Evolutionary conservation across 2,797 vertebrate species (phyloP).

Genomic region (Falco columbarius): DNA sequence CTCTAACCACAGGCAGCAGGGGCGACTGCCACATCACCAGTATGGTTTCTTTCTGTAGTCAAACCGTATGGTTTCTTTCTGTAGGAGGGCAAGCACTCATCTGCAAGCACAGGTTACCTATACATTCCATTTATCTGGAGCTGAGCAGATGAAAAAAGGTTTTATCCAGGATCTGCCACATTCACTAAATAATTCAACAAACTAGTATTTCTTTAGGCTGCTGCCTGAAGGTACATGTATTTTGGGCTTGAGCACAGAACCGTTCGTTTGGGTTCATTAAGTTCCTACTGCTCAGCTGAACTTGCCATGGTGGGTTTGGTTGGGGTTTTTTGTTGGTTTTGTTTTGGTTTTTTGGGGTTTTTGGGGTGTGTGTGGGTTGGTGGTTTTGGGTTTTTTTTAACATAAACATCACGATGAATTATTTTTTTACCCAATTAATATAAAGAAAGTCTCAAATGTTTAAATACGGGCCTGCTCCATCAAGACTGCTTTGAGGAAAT

Average conservation of each 20-base stretch:
- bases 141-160: background rate
- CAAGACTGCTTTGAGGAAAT: conserved; percentile 32
- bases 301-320: background rate
- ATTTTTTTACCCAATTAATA: background rate
- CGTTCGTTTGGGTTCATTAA: background rate
- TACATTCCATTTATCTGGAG: background rate
- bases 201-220: background rate
- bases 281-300: background rate
- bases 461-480: background rate
- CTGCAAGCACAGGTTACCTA: background rate
- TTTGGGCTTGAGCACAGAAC: background rate
- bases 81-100: background rate
- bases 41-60: background rate
- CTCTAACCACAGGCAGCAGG: background rate
- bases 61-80: background rate
- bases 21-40: background rate
- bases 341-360: background rate
- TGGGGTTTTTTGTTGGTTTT: background rate
- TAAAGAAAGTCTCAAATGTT: background rate
- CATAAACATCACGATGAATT: background rate
- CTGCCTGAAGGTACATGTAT: background rate
- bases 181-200: conserved; percentile 43
- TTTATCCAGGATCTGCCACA: background rate
- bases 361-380: too few species aligned
- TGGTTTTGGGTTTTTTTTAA: background rate